Evolutionary conservation across 2,113 vertebrate genomes (phyloP).

Genomic region (Columba livia): DNA sequence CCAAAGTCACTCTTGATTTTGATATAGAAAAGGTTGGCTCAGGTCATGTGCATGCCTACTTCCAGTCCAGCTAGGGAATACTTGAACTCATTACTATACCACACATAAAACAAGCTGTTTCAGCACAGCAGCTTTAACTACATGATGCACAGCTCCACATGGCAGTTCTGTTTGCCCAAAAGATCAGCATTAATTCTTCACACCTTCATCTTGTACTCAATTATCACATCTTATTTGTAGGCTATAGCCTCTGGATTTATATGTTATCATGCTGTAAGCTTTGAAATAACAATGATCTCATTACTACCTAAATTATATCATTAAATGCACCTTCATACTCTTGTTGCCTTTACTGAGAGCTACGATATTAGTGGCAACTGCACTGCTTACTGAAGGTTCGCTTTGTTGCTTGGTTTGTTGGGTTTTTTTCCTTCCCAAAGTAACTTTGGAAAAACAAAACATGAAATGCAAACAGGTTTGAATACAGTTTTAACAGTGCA

Average conservation of each 20-base stretch:
- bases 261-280: not conserved
- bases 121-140: not conserved
- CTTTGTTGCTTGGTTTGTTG: not conserved
- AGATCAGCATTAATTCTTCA: constrained; percentile 14
- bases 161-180: not conserved
- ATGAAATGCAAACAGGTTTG: not conserved
- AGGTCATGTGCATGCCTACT: not conserved
- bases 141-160: not conserved
- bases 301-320: not conserved
- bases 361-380: not conserved
- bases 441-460: not conserved
- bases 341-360: not conserved
- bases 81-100: not conserved
- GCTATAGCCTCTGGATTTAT: not conserved
- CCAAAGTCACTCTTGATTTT: not conserved
- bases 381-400: not conserved
- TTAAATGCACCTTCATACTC: not conserved
- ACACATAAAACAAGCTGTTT: not conserved
- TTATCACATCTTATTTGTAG: constrained; percentile 8
- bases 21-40: not conserved
- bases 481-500: not conserved
- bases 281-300: not conserved
- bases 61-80: not conserved
- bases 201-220: not conserved
- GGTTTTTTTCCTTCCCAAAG: not conserved